A percentile compares a stretch with the other conserved stretches of the same genome.
These are phyloP conservation scores for Diaphora mendica DNA, from an alignment of 2,888 invertebrate species.

Conservation along the genomic window DNA sequence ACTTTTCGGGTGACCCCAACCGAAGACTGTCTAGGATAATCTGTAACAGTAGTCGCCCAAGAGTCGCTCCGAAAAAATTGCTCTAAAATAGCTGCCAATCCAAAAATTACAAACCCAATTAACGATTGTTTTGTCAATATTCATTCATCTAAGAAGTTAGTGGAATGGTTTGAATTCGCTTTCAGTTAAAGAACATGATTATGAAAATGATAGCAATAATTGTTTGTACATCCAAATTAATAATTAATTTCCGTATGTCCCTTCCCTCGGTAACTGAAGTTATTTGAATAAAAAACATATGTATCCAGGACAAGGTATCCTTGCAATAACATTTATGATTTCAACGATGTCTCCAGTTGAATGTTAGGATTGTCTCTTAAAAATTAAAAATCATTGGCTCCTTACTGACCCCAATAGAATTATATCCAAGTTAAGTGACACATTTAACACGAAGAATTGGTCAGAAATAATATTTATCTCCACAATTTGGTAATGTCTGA, in stretches of 20 bases:
- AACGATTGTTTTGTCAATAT: neutral
- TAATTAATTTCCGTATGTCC: too few relatives aligned
- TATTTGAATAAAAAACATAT: neutral
- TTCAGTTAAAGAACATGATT: too few relatives aligned
- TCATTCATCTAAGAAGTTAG: too few relatives aligned
- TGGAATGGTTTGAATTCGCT: too few relatives aligned
- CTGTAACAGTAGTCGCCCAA: too few relatives aligned
- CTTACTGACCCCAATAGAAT: constrained; percentile 35
- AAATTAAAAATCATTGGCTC: constrained; percentile 24
- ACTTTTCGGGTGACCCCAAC: constrained; percentile 11
- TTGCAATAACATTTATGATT: neutral
- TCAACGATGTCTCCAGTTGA: neutral
- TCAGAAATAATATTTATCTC: constrained; percentile 13
- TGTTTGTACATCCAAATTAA: too few relatives aligned
- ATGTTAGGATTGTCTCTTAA: neutral
- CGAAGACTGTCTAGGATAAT: neutral
- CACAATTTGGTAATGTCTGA: constrained; percentile 11
- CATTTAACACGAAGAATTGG: constrained; percentile 22
- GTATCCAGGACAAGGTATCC: neutral
- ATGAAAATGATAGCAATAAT: too few relatives aligned
- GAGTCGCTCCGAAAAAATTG: too few relatives aligned
- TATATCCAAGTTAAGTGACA: constrained; percentile 30
- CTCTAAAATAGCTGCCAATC: neutral
- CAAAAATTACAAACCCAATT: neutral
- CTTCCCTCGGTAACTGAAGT: neutral